These are phyloP conservation scores for Sander vitreus DNA, from an alignment of 2,113 vertebrate species.

Conservation along the genomic window DNA sequence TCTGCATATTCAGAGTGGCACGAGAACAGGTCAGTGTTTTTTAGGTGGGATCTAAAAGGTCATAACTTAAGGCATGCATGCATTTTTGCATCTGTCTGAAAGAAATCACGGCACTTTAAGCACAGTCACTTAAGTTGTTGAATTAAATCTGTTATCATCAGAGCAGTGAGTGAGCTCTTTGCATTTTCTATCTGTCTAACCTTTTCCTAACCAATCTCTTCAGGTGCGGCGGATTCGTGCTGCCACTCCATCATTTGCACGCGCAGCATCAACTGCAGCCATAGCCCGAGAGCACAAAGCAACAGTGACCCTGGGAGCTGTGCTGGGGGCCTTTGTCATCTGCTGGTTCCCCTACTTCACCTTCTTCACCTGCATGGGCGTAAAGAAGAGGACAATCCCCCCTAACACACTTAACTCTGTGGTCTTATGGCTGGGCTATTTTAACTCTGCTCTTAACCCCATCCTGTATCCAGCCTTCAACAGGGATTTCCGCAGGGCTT, in stretches of 20 bases:
- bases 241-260: conserved; percentile 75
- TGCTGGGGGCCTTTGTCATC: conserved; percentile 92
- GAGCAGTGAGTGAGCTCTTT: not conserved
- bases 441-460: conserved; percentile 96
- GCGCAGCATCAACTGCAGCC: conserved; percentile 71
- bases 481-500: conserved; percentile 91
- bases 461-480: conserved; percentile 93
- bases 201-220: conserved; percentile 8
- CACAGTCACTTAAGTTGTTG: not conserved
- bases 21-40: conserved; percentile 83
- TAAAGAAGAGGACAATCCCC: conserved; percentile 66
- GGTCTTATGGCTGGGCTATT: conserved; percentile 92
- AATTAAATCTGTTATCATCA: not conserved
- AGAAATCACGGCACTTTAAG: no score
- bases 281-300: conserved; percentile 93
- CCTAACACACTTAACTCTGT: conserved; percentile 71
- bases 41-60: not conserved
- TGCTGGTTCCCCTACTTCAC: conserved; percentile 98
- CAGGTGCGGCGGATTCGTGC: conserved; percentile 81
- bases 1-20: conserved; percentile 91
- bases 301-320: conserved; percentile 89
- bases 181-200: conserved; percentile 25
- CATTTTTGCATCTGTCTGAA: not conserved
- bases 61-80: not conserved
- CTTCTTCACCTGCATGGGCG: conserved; percentile 87